These are phyloP conservation scores for Pachycephala philippinensis DNA, from an alignment of 2,113 vertebrate species.

Conservation along the genomic window DNA sequence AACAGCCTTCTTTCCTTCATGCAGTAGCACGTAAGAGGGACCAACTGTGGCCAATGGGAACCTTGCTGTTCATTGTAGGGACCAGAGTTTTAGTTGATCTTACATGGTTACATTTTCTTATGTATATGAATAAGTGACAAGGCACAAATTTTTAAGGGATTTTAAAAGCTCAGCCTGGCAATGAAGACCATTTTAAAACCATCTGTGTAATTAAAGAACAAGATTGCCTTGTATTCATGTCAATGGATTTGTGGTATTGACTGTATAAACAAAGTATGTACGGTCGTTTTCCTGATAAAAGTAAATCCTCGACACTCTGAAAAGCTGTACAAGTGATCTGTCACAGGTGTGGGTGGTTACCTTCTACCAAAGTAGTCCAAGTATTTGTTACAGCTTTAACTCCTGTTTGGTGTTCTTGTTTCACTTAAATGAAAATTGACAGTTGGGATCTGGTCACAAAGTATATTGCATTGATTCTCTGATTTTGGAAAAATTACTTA, in stretches of 20 bases:
- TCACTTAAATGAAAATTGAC: neutral
- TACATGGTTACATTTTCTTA: neutral
- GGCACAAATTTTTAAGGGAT: neutral
- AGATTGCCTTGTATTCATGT: neutral
- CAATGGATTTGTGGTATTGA: neutral
- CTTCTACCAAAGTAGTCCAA: neutral
- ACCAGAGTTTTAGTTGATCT: neutral
- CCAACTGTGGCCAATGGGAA: neutral
- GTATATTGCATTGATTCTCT: neutral
- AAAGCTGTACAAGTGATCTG: neutral
- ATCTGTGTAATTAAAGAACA: neutral
- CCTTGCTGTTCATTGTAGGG: neutral
- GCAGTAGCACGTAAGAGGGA: neutral
- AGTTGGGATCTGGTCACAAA: neutral
- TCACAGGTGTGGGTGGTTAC: neutral
- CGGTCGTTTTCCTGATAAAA: rapidly evolving
- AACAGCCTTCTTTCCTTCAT: neutral
- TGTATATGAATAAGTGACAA: neutral
- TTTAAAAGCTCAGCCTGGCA: neutral
- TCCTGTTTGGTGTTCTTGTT: neutral
- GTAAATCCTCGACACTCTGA: neutral
- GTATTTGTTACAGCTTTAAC: neutral
- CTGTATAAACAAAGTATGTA: neutral
- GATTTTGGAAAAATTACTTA: neutral
- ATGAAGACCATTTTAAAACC: neutral